A percentile compares a stretch with the other conserved stretches of the same genome.
These are phyloP conservation scores for Pachyramphus minor DNA, from an alignment of 2,113 vertebrate genomes.

Conservation along the genomic window DNA sequence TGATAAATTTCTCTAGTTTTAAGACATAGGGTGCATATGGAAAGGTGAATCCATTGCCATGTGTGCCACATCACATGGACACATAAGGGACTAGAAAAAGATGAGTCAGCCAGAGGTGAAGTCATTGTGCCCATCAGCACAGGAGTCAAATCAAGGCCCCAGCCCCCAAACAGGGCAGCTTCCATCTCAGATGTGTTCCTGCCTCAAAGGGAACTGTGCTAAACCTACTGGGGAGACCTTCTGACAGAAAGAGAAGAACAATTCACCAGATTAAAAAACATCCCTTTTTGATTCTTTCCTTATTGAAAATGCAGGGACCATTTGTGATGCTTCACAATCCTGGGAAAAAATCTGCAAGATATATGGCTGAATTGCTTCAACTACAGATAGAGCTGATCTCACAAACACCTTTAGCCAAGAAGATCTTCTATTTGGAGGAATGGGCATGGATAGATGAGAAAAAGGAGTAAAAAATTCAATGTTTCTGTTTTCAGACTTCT, in stretches of 20 bases:
- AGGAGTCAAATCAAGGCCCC: neutral
- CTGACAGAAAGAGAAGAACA: neutral
- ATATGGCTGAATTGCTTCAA: neutral
- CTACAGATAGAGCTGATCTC: neutral
- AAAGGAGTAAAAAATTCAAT: neutral
- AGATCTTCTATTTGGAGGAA: neutral
- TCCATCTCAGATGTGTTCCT: neutral
- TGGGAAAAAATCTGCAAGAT: neutral
- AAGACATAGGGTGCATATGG: neutral
- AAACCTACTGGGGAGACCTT: fast-evolving
- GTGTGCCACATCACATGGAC: neutral
- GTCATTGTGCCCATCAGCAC: fast-evolving
- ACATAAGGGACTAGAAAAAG: neutral
- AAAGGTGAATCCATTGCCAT: neutral
- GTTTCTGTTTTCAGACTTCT: neutral
- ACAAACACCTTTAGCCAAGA: neutral
- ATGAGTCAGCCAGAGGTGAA: neutral
- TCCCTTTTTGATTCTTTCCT: neutral
- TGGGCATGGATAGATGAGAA: neutral
- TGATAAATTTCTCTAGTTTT: neutral
- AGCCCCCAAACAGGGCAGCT: neutral
- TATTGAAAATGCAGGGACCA: neutral
- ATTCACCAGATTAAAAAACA: neutral
- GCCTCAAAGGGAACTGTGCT: neutral
- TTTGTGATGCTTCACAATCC: neutral